Evolutionary conservation across 2,888 invertebrate species (phyloP).

Genomic region (Lypha dubia): DNA sequence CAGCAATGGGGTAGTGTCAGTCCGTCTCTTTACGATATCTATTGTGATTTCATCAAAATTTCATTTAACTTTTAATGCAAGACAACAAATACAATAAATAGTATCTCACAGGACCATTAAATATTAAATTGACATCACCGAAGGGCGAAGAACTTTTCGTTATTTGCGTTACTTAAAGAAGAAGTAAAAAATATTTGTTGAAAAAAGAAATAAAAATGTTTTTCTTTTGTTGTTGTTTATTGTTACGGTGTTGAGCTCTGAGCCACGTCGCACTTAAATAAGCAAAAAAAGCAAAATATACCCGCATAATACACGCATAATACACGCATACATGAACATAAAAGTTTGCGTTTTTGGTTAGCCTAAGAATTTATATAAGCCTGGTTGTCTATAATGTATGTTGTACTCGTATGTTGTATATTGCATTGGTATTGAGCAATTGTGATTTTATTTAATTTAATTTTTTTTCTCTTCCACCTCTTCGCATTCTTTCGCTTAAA

Average conservation of each 20-base stretch:
- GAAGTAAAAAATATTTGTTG: slow-evolving; percentile 11
- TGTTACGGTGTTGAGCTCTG: slow-evolving; percentile 14
- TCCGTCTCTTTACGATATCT: neutral
- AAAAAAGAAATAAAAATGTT: neutral
- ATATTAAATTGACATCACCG: slow-evolving; percentile 33
- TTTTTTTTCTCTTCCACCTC: neutral
- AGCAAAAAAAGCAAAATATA: slow-evolving; percentile 29
- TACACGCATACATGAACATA: neutral
- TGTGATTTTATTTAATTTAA: slow-evolving; percentile 13
- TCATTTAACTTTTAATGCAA: slow-evolving; percentile 2
- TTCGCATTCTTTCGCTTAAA: slow-evolving; percentile 4
- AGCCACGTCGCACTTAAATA: slow-evolving; percentile 37
- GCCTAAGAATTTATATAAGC: no score
- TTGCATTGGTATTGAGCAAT: neutral
- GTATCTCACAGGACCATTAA: neutral
- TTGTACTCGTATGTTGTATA: slow-evolving; percentile 17
- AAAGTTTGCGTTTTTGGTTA: no score
- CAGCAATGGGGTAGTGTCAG: neutral
- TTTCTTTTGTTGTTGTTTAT: neutral
- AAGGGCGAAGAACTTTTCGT: neutral
- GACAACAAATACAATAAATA: slow-evolving; percentile 18
- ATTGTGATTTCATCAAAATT: slow-evolving; percentile 2
- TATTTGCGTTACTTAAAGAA: neutral
- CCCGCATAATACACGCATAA: slow-evolving; percentile 23
- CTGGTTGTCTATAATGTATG: no score